Base-by-base conservation (phyloP, 1,140 invertebrate genomes). In the Saccostrea echinata region DNA sequence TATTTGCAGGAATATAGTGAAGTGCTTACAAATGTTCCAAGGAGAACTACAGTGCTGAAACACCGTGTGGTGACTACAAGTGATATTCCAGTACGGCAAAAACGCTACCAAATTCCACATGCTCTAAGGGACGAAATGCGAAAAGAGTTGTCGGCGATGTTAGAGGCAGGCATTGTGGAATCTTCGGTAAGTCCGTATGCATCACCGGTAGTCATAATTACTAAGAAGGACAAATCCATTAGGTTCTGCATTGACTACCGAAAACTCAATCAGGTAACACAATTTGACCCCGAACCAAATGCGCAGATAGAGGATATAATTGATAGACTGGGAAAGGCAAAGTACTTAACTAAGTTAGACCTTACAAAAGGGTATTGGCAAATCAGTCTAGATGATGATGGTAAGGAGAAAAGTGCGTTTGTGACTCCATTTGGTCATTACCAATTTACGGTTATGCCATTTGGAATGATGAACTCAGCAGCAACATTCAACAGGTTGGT, bases 111-210 rank as follows among this genome's bases (percentile, higher is more conserved):
- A 85, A 55, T 85, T 61, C n/a, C n/a, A 76, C 86, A 27, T 33
- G 53, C 94, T 21, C 82, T 95, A 6, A 90, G 89, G 87, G 86
- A 92, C 30, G 88, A 43, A 43, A 6, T 95, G 12, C 91, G 94
- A 0, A 43, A 92, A 21, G 93, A 95, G 91, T 85, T 95, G 16
- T 88, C 92, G 18, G 88, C 90, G n/a, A 89, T 96, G 64, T 91
- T 93, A 51, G 57, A 89, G n/a, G 87, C 93, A 80, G 94, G 94
- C n/a, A 91, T 95, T n/a, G 94, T 95, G 61, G 87, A 89, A 80
- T 91, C 92, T 80, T 93, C 93, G 30, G 55, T 55, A 61, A 81
- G 86, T 88, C 21, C 35, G 35, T 43, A n/a, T n/a, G n/a, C n/a
- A n/a, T n/a, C n/a, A n/a, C n/a, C n/a, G n/a, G n/a, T n/a, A n/a